These are phyloP conservation scores for Apostichopus leukothele DNA, from an alignment of 53 echinoderm and acorn worm genomes.

Conservation along the genomic window DNA sequence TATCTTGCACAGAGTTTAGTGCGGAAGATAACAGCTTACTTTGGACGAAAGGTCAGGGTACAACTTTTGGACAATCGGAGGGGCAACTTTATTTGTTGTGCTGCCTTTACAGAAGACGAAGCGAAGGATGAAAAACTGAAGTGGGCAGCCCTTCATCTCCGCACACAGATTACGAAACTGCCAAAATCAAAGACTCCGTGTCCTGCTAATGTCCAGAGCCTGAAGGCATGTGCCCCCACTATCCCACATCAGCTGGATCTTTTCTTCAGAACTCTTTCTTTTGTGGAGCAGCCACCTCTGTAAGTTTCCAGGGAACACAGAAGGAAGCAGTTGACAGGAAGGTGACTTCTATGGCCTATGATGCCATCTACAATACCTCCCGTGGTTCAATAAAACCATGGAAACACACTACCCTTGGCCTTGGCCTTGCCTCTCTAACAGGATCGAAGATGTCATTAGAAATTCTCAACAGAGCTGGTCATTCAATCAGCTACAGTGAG, in stretches of 20 bases:
- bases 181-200: slow-evolving; percentile 57
- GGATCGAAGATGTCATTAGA: slow-evolving; percentile 62
- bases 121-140: slow-evolving; percentile 51
- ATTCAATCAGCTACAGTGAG: slow-evolving; percentile 55
- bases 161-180: slow-evolving; percentile 55
- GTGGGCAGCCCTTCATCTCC: slow-evolving; percentile 66
- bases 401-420: slow-evolving; percentile 62
- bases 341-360: slow-evolving; percentile 62
- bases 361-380: slow-evolving; percentile 62
- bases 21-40: slow-evolving; percentile 57
- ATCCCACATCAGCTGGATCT: slow-evolving; percentile 62
- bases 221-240: slow-evolving; percentile 57
- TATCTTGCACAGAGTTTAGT: slow-evolving; percentile 48
- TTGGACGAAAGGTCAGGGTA: slow-evolving; percentile 63
- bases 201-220: slow-evolving; percentile 57
- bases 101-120: slow-evolving; percentile 54
- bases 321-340: slow-evolving; percentile 56
- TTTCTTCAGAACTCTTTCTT: slow-evolving; percentile 55
- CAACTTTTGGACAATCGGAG: slow-evolving; percentile 45
- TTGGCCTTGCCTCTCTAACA: slow-evolving; percentile 65
- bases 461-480: slow-evolving; percentile 66
- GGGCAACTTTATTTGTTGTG: slow-evolving; percentile 57
- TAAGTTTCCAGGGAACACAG: neutral
- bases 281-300: slow-evolving; percentile 6
- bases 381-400: slow-evolving; percentile 65